phyloP scores from a whole-genome alignment of 92 coral and sea anemone genomes.

The Ricordea florida region DNA sequence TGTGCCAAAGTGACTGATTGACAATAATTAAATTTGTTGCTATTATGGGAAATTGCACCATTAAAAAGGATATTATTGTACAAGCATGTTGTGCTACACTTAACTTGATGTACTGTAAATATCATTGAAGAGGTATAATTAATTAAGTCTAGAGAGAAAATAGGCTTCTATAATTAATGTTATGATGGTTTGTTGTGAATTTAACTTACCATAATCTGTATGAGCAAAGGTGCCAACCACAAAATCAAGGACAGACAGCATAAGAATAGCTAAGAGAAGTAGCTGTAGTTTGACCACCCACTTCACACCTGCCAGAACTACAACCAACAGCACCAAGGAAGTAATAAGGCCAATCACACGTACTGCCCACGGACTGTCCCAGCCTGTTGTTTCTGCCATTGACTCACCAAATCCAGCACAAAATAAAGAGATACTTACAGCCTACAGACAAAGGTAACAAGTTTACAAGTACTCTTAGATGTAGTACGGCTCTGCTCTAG shows the following conservation, averaged over 20 bases:
- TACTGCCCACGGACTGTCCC: slow-evolving; percentile 98
- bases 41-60: too few relatives aligned
- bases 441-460: slow-evolving; percentile 39
- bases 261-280: slow-evolving; percentile 84
- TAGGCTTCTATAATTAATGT: too few relatives aligned
- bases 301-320: slow-evolving; percentile 99
- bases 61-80: too few relatives aligned
- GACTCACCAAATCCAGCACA: slow-evolving; percentile 99
- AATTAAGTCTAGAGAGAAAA: too few relatives aligned
- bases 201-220: slow-evolving; percentile 86
- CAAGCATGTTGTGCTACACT: too few relatives aligned
- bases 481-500: too few relatives aligned
- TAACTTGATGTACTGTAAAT: too few relatives aligned
- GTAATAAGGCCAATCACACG: slow-evolving; percentile 91
- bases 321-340: slow-evolving; percentile 73
- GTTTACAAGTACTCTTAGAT: too few relatives aligned
- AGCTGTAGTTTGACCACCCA: slow-evolving; percentile 98
- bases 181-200: too few relatives aligned
- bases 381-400: slow-evolving; percentile 91
- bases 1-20: too few relatives aligned
- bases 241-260: slow-evolving; percentile 93
- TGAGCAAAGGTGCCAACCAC: slow-evolving; percentile 98
- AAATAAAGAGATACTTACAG: slow-evolving; percentile 94
- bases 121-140: too few relatives aligned
- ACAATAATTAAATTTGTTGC: too few relatives aligned